These are phyloP conservation scores for Odocoileus hemionus DNA, from an alignment of 2,113 vertebrate genomes.

Conservation along the genomic window DNA sequence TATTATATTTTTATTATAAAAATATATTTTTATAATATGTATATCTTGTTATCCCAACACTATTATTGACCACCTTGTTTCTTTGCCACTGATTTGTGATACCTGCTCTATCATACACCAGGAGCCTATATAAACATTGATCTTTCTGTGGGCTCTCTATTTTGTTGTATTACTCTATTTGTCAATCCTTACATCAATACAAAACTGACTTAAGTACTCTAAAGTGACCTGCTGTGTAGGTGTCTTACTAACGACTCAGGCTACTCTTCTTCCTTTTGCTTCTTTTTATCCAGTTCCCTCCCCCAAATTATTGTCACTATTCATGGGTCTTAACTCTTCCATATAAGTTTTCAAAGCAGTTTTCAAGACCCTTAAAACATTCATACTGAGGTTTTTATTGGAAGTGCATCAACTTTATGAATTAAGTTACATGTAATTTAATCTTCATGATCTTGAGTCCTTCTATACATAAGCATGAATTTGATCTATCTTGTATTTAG, in stretches of 20 bases:
- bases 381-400: neutral
- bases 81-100: neutral
- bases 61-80: neutral
- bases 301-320: neutral
- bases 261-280: neutral
- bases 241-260: neutral
- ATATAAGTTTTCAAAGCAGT: neutral
- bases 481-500: neutral
- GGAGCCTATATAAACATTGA: neutral
- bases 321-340: neutral
- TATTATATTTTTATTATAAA: neutral
- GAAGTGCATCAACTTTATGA: neutral
- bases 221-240: neutral
- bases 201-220: neutral
- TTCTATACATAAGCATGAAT: neutral
- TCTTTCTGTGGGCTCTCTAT: neutral
- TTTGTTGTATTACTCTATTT: neutral
- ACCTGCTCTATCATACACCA: neutral
- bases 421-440: neutral
- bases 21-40: neutral
- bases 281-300: neutral
- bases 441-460: neutral
- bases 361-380: neutral
- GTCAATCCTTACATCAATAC: neutral
- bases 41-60: neutral